Conservation (phyloP, 2,888 invertebrate genomes). For the Athripsodes cinereus region DNA sequence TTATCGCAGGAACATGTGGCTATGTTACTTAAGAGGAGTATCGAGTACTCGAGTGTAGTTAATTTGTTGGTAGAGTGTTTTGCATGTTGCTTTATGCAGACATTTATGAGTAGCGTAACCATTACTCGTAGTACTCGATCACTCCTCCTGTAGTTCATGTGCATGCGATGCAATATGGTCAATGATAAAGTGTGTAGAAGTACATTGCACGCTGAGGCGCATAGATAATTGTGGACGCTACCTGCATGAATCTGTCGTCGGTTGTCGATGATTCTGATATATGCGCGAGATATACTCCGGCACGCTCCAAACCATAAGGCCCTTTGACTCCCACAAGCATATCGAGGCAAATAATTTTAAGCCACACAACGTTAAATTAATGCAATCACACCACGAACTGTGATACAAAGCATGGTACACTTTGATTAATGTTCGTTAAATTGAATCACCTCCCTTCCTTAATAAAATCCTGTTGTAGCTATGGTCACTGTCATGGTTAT, state of each 20-base stretch:
- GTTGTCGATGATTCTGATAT: slow-evolving; percentile 16
- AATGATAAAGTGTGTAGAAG: slow-evolving; percentile 21
- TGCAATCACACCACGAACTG: background rate
- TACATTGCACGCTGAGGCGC: slow-evolving; percentile 18
- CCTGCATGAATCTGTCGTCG: slow-evolving; percentile 28
- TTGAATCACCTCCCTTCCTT: background rate
- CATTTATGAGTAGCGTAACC: background rate
- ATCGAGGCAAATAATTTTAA: background rate
- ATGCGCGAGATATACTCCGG: slow-evolving; percentile 3
- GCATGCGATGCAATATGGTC: slow-evolving; percentile 18
- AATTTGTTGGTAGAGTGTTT: background rate
- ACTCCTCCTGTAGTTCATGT: background rate
- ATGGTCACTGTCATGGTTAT: background rate
- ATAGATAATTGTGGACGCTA: slow-evolving; percentile 27
- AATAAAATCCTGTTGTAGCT: background rate
- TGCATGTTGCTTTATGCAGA: background rate
- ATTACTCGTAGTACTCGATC: background rate
- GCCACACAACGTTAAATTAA: background rate
- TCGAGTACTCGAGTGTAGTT: background rate
- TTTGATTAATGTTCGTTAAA: background rate
- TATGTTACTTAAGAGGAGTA: too few relatives aligned
- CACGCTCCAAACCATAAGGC: background rate
- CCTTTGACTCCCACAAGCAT: background rate
- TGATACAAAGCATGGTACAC: background rate
- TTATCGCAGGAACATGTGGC: too few relatives aligned